Percentiles rank a stretch among this genome's conserved stretches.
These are phyloP conservation scores for Rhagologus leucostigma DNA, from an alignment of 2,113 vertebrate genomes.

Conservation along the genomic window DNA sequence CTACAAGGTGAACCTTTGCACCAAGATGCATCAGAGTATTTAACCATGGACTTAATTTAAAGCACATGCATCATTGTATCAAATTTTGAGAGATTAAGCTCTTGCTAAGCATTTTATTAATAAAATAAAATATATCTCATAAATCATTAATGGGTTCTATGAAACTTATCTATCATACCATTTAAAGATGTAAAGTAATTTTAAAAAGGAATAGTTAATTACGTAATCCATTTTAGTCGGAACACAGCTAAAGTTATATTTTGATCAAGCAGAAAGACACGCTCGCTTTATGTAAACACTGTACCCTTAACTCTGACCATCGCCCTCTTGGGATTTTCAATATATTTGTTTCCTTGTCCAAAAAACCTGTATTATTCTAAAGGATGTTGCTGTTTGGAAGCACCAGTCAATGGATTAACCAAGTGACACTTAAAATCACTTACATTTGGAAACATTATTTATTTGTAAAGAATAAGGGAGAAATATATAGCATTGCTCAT, in stretches of 20 bases:
- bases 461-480: constrained; percentile 24
- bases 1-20: background rate
- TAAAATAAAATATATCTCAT: constrained; percentile 60
- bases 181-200: constrained; percentile 60
- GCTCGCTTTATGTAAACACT: constrained; percentile 50
- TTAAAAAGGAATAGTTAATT: constrained; percentile 55
- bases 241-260: constrained; percentile 2
- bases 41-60: constrained; percentile 31
- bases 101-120: constrained; percentile 56
- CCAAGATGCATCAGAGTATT: background rate
- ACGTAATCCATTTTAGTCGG: constrained; percentile 5
- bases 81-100: constrained; percentile 56
- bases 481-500: constrained; percentile 28
- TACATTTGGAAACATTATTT: constrained; percentile 17
- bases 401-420: constrained; percentile 27
- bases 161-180: constrained; percentile 57
- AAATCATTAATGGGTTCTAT: constrained; percentile 35
- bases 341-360: constrained; percentile 28
- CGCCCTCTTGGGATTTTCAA: background rate
- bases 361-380: background rate
- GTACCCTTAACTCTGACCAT: constrained; percentile 56
- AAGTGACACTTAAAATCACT: constrained; percentile 50
- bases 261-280: constrained; percentile 21
- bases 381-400: background rate
- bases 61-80: constrained; percentile 29